These are phyloP conservation scores for Pteronura brasiliensis DNA, from an alignment of 2,113 vertebrate genomes.

Conservation along the genomic window DNA sequence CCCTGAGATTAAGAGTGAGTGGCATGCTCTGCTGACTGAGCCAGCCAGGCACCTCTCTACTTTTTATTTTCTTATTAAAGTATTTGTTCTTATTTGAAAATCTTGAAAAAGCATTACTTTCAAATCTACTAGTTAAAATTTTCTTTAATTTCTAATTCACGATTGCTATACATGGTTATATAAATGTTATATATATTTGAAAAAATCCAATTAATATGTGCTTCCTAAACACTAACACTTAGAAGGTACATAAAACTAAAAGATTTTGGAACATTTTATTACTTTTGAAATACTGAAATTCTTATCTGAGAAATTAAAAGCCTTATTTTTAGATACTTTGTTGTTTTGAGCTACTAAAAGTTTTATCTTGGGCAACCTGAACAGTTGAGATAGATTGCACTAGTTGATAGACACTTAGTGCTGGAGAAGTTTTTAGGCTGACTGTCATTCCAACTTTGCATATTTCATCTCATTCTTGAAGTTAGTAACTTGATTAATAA, in stretches of 20 bases:
- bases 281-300: neutral
- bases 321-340: neutral
- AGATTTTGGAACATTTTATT: neutral
- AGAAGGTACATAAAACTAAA: neutral
- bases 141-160: neutral
- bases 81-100: constrained; percentile 35
- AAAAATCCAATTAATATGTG: neutral
- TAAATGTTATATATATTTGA: neutral
- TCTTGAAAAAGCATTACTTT: neutral
- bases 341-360: neutral
- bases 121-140: constrained; percentile 9
- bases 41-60: neutral
- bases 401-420: neutral
- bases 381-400: neutral
- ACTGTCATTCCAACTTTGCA: neutral
- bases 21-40: neutral
- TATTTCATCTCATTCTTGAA: neutral
- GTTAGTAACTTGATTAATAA: neutral
- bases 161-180: neutral
- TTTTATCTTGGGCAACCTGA: neutral
- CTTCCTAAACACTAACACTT: neutral
- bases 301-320: neutral
- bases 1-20: neutral
- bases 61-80: constrained; percentile 29
- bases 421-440: neutral